These are phyloP conservation scores for Stigmatopora nigra DNA, from an alignment of 2,113 vertebrate species.

Conservation along the genomic window DNA sequence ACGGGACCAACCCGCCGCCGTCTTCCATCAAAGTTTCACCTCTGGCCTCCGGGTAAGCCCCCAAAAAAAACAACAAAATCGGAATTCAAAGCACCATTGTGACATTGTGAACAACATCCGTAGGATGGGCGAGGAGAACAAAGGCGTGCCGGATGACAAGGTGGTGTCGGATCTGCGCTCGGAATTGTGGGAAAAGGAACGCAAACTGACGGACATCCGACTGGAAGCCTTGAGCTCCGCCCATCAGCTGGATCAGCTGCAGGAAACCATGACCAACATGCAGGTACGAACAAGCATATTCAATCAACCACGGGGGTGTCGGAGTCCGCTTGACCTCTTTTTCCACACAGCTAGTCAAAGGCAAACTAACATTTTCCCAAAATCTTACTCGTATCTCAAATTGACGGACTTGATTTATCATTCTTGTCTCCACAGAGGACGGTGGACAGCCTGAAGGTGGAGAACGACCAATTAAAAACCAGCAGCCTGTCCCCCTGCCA, in stretches of 20 bases:
- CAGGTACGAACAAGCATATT: conserved; percentile 67
- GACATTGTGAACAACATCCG: background rate
- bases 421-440: conserved; percentile 70
- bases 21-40: conserved; percentile 74
- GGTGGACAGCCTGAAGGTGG: conserved; percentile 88
- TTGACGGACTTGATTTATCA: background rate
- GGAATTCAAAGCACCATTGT: background rate
- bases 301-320: too few relatives aligned
- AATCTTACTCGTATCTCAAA: too few relatives aligned
- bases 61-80: background rate
- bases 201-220: conserved; percentile 93
- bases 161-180: conserved; percentile 87
- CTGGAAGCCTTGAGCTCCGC: conserved; percentile 92
- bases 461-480: conserved; percentile 91
- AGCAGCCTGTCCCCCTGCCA: conserved; percentile 71
- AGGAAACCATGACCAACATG: conserved; percentile 95
- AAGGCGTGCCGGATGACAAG: conserved; percentile 78
- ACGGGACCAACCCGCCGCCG: conserved; percentile 55
- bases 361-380: too few relatives aligned
- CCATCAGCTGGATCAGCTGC: conserved; percentile 91
- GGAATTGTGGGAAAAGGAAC: conserved; percentile 96
- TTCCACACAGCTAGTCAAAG: too few relatives aligned
- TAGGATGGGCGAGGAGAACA: conserved; percentile 55
- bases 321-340: background rate
- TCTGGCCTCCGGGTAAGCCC: conserved; percentile 72